Percentiles rank a stretch among this genome's conserved stretches.
Evolutionary conservation across 1,140 invertebrate species (phyloP).

Genomic region (Ooceraea biroi): DNA sequence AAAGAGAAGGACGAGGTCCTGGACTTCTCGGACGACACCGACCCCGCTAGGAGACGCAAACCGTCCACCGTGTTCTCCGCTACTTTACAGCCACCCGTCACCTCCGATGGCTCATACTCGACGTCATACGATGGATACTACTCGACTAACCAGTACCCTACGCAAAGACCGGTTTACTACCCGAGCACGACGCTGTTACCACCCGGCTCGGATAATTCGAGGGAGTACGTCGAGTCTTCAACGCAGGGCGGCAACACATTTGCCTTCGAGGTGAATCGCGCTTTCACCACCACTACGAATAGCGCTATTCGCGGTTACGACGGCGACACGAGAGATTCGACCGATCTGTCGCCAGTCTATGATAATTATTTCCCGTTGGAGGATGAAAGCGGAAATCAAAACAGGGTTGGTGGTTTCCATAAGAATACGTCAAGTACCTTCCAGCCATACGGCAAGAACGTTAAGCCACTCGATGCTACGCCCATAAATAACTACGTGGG

Average conservation of each 20-base stretch:
- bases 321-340: conserved; percentile 62
- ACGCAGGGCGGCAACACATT: conserved; percentile 81
- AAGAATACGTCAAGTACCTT: conserved; percentile 83
- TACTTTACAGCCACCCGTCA: conserved; percentile 56
- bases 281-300: conserved; percentile 74
- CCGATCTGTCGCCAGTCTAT: conserved; percentile 71
- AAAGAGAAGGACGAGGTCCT: conserved; percentile 91
- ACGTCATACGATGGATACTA: conserved; percentile 79
- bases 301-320: conserved; percentile 72
- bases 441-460: conserved; percentile 83
- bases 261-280: conserved; percentile 77
- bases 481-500: conserved; percentile 84
- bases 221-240: conserved; percentile 53
- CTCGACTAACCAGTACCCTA: conserved; percentile 64
- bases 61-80: conserved; percentile 82
- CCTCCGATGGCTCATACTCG: conserved; percentile 51
- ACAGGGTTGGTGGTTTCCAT: conserved; percentile 85
- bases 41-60: conserved; percentile 81
- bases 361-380: conserved; percentile 85
- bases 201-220: conserved; percentile 17
- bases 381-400: conserved; percentile 71
- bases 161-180: conserved; percentile 45
- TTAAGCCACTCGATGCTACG: conserved; percentile 79
- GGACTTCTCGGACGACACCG: conserved; percentile 90
- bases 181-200: conserved; percentile 46